Percentiles rank a stretch among this genome's conserved stretches.
Evolutionary conservation across 2,797 vertebrate species (phyloP).

Genomic region (Bucorvus abyssinicus): DNA sequence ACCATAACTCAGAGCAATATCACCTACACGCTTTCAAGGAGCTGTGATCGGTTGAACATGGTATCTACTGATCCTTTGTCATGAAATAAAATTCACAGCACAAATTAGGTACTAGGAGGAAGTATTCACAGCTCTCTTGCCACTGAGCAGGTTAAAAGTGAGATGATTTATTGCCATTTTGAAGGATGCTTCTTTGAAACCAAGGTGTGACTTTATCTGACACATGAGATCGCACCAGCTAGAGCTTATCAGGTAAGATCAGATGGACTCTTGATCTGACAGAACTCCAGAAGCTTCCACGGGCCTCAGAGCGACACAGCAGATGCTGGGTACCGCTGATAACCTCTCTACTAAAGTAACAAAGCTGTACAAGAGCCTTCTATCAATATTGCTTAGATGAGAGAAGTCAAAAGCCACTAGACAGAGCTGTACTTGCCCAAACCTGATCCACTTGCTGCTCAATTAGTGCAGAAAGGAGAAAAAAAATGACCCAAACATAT

Average conservation of each 20-base stretch:
- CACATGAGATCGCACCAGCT: fast-evolving
- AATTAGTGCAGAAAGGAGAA: background rate
- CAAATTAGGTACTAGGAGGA: background rate
- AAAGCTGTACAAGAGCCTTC: background rate
- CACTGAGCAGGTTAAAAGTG: background rate
- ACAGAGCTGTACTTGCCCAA: background rate
- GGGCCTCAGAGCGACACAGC: background rate
- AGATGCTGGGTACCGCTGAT: background rate
- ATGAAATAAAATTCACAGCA: background rate
- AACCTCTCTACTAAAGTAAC: background rate
- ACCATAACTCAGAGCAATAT: background rate
- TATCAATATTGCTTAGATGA: background rate
- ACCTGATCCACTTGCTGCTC: background rate
- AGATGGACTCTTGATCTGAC: background rate
- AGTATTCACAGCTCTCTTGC: background rate
- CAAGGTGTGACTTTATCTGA: background rate
- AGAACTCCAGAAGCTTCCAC: background rate
- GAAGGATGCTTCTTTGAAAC: background rate
- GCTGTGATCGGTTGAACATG: background rate
- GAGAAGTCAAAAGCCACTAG: background rate
- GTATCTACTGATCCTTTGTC: background rate
- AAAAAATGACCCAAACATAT: background rate
- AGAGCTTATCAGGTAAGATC: background rate
- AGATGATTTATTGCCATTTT: background rate
- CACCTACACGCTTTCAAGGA: slow-evolving; percentile 10